phyloP scores from a whole-genome alignment of 2,888 invertebrate genomes.

The Rhagium mordax region DNA sequence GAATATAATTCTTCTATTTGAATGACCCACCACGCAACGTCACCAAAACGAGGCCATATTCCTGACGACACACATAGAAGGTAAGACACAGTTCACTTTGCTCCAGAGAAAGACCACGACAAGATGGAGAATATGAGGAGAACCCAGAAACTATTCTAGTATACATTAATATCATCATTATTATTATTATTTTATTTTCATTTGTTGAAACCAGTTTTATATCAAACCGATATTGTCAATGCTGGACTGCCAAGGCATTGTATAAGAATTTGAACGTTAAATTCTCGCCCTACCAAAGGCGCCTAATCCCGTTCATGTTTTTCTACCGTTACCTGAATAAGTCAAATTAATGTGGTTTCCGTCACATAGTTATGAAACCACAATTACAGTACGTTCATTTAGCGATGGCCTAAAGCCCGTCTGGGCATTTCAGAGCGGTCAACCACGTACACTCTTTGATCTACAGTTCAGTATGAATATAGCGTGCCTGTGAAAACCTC shows the following conservation, averaged over 20 bases:
- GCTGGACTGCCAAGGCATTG: neutral
- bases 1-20: too few relatives aligned
- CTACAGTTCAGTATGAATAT: constrained; percentile 20
- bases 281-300: neutral
- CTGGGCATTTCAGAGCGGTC: constrained; percentile 26
- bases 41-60: too few relatives aligned
- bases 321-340: constrained; percentile 4
- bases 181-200: too few relatives aligned
- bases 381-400: constrained; percentile 34
- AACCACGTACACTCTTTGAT: constrained; percentile 39
- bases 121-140: too few relatives aligned
- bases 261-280: neutral
- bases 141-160: too few relatives aligned
- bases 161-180: too few relatives aligned
- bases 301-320: neutral
- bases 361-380: constrained; percentile 34
- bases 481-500: constrained; percentile 31
- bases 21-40: too few relatives aligned
- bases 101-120: too few relatives aligned
- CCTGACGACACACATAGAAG: too few relatives aligned
- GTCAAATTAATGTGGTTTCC: constrained; percentile 5
- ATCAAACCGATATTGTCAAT: too few relatives aligned
- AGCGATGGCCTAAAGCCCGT: constrained; percentile 1
- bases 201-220: neutral
- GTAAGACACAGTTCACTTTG: too few relatives aligned